Evolutionary conservation across 2,888 invertebrate genomes (phyloP).

Genomic region (Tyria jacobaeae): DNA sequence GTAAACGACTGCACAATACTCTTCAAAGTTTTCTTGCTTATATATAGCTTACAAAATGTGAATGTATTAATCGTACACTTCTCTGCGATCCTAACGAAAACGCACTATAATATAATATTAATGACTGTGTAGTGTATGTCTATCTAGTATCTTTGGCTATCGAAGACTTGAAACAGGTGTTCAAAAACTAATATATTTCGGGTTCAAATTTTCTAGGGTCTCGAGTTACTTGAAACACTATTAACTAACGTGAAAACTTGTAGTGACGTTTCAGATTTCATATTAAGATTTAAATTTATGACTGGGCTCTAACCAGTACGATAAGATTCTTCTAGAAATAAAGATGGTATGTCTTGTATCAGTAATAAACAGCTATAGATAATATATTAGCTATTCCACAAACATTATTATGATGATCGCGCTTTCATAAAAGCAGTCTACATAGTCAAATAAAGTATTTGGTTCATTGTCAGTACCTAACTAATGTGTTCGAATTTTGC

Average conservation of each 20-base stretch:
- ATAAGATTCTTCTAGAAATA: not conserved
- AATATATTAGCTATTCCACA: constrained; percentile 4
- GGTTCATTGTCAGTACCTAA: constrained; percentile 24
- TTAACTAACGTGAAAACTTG: not conserved
- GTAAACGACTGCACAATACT: too few relatives aligned
- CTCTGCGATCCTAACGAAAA: too few relatives aligned
- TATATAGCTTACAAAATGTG: too few relatives aligned
- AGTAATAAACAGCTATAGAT: not conserved
- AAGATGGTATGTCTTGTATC: not conserved
- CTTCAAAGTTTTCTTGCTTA: too few relatives aligned
- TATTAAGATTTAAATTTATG: not conserved
- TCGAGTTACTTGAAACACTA: not conserved
- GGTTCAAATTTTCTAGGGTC: not conserved
- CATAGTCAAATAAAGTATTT: constrained; percentile 8
- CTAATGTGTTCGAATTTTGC: constrained; percentile 20
- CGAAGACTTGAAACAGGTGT: not conserved
- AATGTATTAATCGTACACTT: too few relatives aligned
- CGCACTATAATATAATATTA: too few relatives aligned
- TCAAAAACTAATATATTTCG: not conserved
- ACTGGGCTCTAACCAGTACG: not conserved
- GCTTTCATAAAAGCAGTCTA: constrained; percentile 23
- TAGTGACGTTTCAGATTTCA: not conserved
- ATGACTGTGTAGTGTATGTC: too few relatives aligned
- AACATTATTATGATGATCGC: constrained; percentile 2
- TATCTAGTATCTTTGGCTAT: not conserved